Conservation (phyloP, 2,888 invertebrate genomes). For the Scaptomyza flava region DNA sequence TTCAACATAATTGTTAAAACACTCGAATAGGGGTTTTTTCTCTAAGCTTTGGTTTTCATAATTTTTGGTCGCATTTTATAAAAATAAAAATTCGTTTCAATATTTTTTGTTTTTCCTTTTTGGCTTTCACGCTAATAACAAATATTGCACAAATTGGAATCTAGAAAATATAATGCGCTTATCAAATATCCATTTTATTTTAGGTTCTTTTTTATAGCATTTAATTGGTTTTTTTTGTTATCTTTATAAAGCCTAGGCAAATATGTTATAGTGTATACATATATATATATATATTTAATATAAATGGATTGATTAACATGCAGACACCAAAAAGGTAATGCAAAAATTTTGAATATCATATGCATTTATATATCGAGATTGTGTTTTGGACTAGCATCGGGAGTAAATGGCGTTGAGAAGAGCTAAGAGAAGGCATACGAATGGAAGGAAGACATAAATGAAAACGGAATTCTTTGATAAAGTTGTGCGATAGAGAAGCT, state of each 20-base stretch:
- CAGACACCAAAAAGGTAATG: constrained; percentile 75
- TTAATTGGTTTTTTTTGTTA: constrained; percentile 11
- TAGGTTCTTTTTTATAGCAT: constrained; percentile 28
- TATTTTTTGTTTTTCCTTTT: constrained; percentile 15
- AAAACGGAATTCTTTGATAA: neutral
- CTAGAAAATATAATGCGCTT: constrained; percentile 73
- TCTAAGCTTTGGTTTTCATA: constrained; percentile 2
- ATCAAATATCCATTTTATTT: constrained; percentile 58
- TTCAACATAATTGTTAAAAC: constrained; percentile 37
- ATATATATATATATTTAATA: constrained; percentile 36
- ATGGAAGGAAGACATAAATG: constrained; percentile 37
- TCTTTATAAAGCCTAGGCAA: constrained; percentile 47
- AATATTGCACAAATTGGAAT: constrained; percentile 74
- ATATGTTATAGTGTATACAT: constrained; percentile 34
- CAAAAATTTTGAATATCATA: constrained; percentile 53
- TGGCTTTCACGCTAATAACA: constrained; percentile 60
- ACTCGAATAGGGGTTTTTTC: constrained; percentile 29
- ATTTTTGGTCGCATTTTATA: constrained; percentile 74
- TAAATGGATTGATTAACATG: constrained; percentile 67
- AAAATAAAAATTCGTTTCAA: constrained; percentile 68
- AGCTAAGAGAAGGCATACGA: neutral
- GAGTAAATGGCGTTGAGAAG: constrained; percentile 26
- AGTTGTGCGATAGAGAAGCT: constrained; percentile 5
- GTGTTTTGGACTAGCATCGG: constrained; percentile 13
- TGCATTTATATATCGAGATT: constrained; percentile 17